Evolutionary conservation across 2,888 invertebrate species (phyloP), one percentile per base, ranked within the genome.

Genomic region (Ceramica pisi): DNA sequence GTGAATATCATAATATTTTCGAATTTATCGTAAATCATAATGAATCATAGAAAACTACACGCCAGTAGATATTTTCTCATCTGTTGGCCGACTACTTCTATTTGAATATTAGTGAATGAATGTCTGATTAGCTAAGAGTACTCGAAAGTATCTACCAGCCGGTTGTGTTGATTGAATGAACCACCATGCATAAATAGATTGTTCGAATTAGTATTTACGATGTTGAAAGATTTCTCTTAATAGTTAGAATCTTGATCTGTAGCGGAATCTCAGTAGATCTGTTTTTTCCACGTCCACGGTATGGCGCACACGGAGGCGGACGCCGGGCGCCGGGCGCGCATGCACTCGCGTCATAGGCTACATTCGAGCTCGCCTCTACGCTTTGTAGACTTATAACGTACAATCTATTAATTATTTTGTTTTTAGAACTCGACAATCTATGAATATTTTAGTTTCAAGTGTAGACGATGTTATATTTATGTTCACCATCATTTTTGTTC

Each of bases 361-460:
- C 73, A 53, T 53, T 69, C 64, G 71, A 63, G 64, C 51, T 76
- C 75, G 79, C 82, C 80, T 77, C 60, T 82, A 82, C 73, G 92
- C 92, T 92, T 92, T 80, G 89, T 92, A 92, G 92, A 82, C 82
- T 84, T 87, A 88, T 85, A 86, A 82, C 82, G 84, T 87, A 88
- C 86, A 86, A 85, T 82, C 62, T 62, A 65, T 77, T 78, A 70
- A 81, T 48, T 56, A 64, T 81, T 81, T 78, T 80, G 78, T 84
- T 80, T 56, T 75, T 81, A 83, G 72, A 69, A 26, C 38, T 50
- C 35, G 51, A 78, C 55, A 75, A 70, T 57, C 65, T 46, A 63
- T 66, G 46, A 67, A 51, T 81, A 31, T 62, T 72, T 84, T 74
- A 46, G 64, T 70, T 82, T 78, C 62, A 68, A 71, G 31, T 71